Evolutionary conservation across 2,113 vertebrate species (phyloP), one percentile per base, ranked within the genome.

Genomic region (Charina bottae): DNA sequence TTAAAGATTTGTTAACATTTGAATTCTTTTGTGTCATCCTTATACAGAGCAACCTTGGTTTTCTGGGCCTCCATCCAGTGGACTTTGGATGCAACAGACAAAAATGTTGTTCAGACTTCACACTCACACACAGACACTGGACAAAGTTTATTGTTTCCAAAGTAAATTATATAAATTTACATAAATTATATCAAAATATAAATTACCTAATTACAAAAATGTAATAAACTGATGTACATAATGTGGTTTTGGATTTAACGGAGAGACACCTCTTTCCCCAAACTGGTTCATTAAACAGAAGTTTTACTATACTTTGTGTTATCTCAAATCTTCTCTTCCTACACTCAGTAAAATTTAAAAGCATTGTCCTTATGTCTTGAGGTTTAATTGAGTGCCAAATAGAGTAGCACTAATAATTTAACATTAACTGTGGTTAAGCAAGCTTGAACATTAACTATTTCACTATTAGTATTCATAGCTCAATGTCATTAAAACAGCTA

Each of bases 361-460:
- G 33, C 37, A 60, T 53, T 21, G 19, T n/a, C 89, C 78, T 68
- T 86, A 60, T 68, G 59, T 8, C 59, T 37, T 86, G 49, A 24
- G 90, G n/a, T 60, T 24, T 86, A 64, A 64, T 90, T 37, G 59
- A 28, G 54, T 90, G 26, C 37, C 83, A 49, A 90, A 85, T 85
- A 78, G 46, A 85, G 83, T 64, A 85, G 83, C 42, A 90, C 83
- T 85, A 53, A 86, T 91, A 55, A 85, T 91, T 90, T n/a, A 12
- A 62, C 42, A 90, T 90, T 90, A 85, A 53, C 11, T 84, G 56
- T 84, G 26, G 78, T 84, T 90, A 90, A 85, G 83, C 37, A 90
- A 85, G 56, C 78, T 85, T 85, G 78, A 90, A 85, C 59, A 46
- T 64, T 26, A 49, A 64, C 42, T 23, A 72, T 55, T 89, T 54